Percentiles rank a stretch among this genome's conserved stretches.
These are phyloP conservation scores for Formica aserva DNA, from an alignment of 2,888 invertebrate species.

Conservation along the genomic window DNA sequence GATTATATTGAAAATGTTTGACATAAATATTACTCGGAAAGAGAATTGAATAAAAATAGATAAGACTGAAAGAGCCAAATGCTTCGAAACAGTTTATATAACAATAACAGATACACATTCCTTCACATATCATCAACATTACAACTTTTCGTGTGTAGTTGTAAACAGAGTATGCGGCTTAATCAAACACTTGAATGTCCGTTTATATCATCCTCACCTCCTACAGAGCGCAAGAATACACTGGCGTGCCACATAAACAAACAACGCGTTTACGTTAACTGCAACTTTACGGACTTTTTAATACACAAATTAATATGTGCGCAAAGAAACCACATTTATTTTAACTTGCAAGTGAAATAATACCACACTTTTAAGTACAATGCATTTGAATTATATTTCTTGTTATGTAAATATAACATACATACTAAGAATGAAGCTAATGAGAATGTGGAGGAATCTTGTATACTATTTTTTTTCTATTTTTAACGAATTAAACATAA, in stretches of 20 bases:
- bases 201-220: slow-evolving; percentile 50
- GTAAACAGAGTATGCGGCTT: slow-evolving; percentile 2
- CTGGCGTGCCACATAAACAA: slow-evolving; percentile 54
- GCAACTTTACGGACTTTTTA: slow-evolving; percentile 57
- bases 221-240: slow-evolving; percentile 54
- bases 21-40: neutral
- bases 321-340: slow-evolving; percentile 59
- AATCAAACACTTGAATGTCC: slow-evolving; percentile 4
- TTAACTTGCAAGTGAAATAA: slow-evolving; percentile 8
- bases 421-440: neutral
- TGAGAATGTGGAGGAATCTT: neutral
- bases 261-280: slow-evolving; percentile 56
- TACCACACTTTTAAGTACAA: neutral
- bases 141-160: neutral
- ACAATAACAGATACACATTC: neutral
- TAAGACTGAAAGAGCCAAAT: neutral
- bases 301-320: slow-evolving; percentile 50
- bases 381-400: slow-evolving; percentile 13
- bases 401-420: neutral
- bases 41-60: neutral
- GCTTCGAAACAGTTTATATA: neutral
- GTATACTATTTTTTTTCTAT: neutral
- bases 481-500: slow-evolving; percentile 2
- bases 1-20: neutral
- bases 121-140: neutral